Evolutionary conservation across 2,888 invertebrate genomes (phyloP).

Genomic region (Aethes cnicana): DNA sequence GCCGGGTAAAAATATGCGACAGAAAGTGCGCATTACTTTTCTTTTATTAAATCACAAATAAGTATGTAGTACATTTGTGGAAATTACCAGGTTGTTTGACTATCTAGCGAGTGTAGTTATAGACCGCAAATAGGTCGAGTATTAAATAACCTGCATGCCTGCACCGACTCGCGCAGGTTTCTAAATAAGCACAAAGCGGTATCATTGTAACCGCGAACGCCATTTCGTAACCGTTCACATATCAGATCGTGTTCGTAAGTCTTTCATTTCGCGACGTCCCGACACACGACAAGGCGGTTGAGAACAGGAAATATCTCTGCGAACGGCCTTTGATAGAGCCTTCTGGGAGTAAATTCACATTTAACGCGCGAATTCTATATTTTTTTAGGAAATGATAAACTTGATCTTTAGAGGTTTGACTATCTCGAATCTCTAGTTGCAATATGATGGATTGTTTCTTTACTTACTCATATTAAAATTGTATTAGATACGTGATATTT

Average conservation of each 20-base stretch:
- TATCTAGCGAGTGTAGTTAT: slow-evolving; percentile 42
- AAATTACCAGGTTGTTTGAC: not conserved
- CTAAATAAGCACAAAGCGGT: slow-evolving; percentile 74
- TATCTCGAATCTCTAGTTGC: no score
- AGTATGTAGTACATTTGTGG: slow-evolving; percentile 1
- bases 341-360: slow-evolving; percentile 2
- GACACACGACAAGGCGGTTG: slow-evolving; percentile 5
- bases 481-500: no score
- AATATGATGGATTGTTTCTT: no score
- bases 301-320: slow-evolving; percentile 20
- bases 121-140: slow-evolving; percentile 78
- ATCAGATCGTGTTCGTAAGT: slow-evolving; percentile 21
- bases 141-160: slow-evolving; percentile 77
- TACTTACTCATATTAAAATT: no score
- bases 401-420: no score
- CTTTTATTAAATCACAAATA: no score
- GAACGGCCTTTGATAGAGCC: slow-evolving; percentile 11
- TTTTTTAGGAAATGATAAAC: no score
- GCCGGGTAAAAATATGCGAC: no score
- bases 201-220: slow-evolving; percentile 68
- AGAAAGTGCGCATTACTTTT: no score
- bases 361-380: slow-evolving; percentile 1
- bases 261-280: slow-evolving; percentile 23
- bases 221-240: slow-evolving; percentile 59
- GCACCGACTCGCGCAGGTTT: slow-evolving; percentile 66